Evolutionary conservation across 2,888 invertebrate genomes (phyloP).

Genomic region (Diaperis boleti): DNA sequence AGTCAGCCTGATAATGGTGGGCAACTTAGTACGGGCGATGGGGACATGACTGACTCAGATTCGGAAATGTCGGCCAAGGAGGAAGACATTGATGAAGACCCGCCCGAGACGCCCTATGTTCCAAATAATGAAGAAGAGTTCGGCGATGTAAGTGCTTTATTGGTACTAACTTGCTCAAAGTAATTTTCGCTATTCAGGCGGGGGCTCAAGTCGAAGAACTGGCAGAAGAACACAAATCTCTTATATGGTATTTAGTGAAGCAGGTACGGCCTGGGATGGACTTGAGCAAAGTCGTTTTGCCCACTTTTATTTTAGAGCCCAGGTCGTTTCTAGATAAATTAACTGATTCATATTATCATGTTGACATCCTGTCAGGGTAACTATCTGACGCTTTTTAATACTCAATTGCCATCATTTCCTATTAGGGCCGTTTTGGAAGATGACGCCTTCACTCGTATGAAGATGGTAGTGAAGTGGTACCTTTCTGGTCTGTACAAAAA

Average conservation of each 20-base stretch:
- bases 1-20: slow-evolving; percentile 76
- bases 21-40: slow-evolving; percentile 66
- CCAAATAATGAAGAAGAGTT: slow-evolving; percentile 73
- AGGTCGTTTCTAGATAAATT: slow-evolving; percentile 94
- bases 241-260: slow-evolving; percentile 94
- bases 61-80: slow-evolving; percentile 73
- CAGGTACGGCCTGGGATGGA: slow-evolving; percentile 98
- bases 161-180: not conserved
- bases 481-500: slow-evolving; percentile 94
- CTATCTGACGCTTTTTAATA: not conserved
- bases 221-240: slow-evolving; percentile 93
- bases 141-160: slow-evolving; percentile 64
- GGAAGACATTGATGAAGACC: slow-evolving; percentile 67
- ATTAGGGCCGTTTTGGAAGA: slow-evolving; percentile 83
- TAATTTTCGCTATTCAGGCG: slow-evolving; percentile 66
- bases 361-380: slow-evolving; percentile 87
- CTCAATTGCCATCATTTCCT: not conserved
- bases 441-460: slow-evolving; percentile 92
- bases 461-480: slow-evolving; percentile 90
- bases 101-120: slow-evolving; percentile 73
- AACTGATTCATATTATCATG: slow-evolving; percentile 94
- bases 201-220: slow-evolving; percentile 92
- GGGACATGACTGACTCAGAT: slow-evolving; percentile 72
- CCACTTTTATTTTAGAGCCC: slow-evolving; percentile 94
- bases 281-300: slow-evolving; percentile 90